Evolutionary conservation across 30 jellyfish, hydroid and myxozoan genomes (phyloP).

Genomic region (Hydractinia symbiolongicarpus): DNA sequence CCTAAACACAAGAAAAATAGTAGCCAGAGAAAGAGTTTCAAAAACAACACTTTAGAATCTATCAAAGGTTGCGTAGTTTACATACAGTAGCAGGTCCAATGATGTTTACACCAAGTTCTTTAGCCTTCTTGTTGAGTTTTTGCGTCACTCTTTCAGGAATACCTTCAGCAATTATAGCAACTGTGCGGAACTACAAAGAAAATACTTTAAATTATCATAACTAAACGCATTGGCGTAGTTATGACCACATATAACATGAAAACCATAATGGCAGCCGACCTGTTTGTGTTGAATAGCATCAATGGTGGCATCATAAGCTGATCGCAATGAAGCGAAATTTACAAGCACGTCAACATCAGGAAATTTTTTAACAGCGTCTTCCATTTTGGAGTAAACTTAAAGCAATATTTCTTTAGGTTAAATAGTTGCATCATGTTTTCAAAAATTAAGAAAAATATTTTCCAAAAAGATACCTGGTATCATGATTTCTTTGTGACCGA

Average conservation of each 20-base stretch:
- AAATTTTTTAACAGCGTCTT: slow-evolving; percentile 67
- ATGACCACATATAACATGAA: neutral
- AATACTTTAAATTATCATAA: neutral
- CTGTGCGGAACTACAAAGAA: slow-evolving; percentile 60
- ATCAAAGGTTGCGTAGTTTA: neutral
- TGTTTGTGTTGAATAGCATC: slow-evolving; percentile 87
- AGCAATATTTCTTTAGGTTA: neutral
- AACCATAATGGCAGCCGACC: slow-evolving; percentile 24
- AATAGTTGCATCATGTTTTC: neutral
- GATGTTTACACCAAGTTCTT: slow-evolving; percentile 66
- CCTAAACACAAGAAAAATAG: slow-evolving; percentile 41
- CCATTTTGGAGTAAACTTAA: slow-evolving; percentile 66
- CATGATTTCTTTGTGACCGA: slow-evolving; percentile 98
- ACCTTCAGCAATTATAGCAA: slow-evolving; percentile 98
- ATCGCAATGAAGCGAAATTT: slow-evolving; percentile 94
- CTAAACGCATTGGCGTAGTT: too few species aligned
- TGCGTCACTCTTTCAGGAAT: slow-evolving; percentile 96
- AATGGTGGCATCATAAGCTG: slow-evolving; percentile 90
- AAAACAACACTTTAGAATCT: neutral
- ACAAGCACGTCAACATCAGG: slow-evolving; percentile 88
- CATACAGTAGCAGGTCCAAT: slow-evolving; percentile 99
- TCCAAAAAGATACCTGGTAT: slow-evolving; percentile 57
- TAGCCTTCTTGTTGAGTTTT: slow-evolving; percentile 66
- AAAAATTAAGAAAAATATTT: neutral
- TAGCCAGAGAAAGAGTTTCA: neutral